Percentiles rank a stretch among this genome's conserved stretches.
phyloP scores from a whole-genome alignment of 2,888 invertebrate species.

The Schrankia costaestrigalis region DNA sequence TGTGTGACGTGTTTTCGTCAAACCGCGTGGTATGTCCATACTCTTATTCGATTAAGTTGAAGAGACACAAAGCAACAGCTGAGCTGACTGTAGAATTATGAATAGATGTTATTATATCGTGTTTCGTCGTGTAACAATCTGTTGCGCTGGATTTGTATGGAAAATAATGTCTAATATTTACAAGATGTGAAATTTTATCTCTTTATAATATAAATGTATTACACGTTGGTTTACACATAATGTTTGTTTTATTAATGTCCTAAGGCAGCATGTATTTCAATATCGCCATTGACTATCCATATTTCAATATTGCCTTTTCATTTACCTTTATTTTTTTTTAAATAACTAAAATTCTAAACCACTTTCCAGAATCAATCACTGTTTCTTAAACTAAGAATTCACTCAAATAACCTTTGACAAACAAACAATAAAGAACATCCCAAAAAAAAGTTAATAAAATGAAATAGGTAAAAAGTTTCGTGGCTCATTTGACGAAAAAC shows the following conservation, averaged over 20 bases:
- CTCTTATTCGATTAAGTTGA: constrained; percentile 10
- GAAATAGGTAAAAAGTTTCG: constrained; percentile 22
- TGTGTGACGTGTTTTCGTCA: neutral
- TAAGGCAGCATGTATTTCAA: no score
- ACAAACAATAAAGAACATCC: constrained; percentile 18
- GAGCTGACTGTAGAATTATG: constrained; percentile 36
- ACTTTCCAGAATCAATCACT: no score
- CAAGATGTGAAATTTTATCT: constrained; percentile 77
- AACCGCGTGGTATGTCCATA: neutral
- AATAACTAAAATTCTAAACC: no score
- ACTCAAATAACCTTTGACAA: constrained; percentile 25
- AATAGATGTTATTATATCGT: constrained; percentile 53
- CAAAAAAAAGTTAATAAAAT: constrained; percentile 12
- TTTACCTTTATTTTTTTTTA: no score
- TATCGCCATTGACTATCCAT: no score
- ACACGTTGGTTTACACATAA: constrained; percentile 67
- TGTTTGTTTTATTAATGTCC: constrained; percentile 33
- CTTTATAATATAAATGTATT: constrained; percentile 78
- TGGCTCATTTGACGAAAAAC: constrained; percentile 22
- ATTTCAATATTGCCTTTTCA: no score
- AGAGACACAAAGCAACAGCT: constrained; percentile 22
- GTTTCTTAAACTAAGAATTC: constrained; percentile 12
- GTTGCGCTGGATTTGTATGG: constrained; percentile 58
- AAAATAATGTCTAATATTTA: constrained; percentile 69
- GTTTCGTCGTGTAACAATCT: constrained; percentile 53